phyloP scores from a whole-genome alignment of 2,113 vertebrate genomes.

The Athene cunicularia region DNA sequence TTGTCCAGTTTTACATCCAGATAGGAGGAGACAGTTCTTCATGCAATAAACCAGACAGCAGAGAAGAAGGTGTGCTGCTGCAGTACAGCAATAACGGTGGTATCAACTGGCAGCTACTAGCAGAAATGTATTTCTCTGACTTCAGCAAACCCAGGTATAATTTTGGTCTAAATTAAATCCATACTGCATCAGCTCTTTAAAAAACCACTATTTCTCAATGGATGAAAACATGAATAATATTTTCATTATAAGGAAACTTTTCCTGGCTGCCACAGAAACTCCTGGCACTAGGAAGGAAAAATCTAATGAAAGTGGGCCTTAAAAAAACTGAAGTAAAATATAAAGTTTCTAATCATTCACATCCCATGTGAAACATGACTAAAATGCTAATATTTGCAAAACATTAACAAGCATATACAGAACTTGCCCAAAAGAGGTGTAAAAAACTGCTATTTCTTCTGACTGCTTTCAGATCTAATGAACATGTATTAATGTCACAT shows the following conservation, averaged over 20 bases:
- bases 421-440: neutral
- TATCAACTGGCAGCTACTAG: slow-evolving; percentile 94
- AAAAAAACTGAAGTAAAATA: neutral
- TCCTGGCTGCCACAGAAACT: neutral
- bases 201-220: neutral
- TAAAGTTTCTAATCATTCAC: neutral
- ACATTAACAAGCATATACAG: neutral
- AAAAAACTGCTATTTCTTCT: neutral
- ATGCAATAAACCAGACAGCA: slow-evolving; percentile 93
- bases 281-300: neutral
- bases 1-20: slow-evolving; percentile 97
- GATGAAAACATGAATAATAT: neutral
- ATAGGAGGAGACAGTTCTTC: slow-evolving; percentile 90
- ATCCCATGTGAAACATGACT: neutral
- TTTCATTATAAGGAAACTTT: neutral
- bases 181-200: neutral
- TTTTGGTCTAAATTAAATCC: neutral
- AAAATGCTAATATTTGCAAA: neutral
- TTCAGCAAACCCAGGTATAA: slow-evolving; percentile 91
- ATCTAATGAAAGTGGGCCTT: neutral
- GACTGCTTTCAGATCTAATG: neutral
- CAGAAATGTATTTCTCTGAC: slow-evolving; percentile 99
- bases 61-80: slow-evolving; percentile 93
- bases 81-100: slow-evolving; percentile 97
- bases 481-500: neutral